These are phyloP conservation scores for Paracanthobrama guichenoti DNA, from an alignment of 2,113 vertebrate species.

Conservation along the genomic window DNA sequence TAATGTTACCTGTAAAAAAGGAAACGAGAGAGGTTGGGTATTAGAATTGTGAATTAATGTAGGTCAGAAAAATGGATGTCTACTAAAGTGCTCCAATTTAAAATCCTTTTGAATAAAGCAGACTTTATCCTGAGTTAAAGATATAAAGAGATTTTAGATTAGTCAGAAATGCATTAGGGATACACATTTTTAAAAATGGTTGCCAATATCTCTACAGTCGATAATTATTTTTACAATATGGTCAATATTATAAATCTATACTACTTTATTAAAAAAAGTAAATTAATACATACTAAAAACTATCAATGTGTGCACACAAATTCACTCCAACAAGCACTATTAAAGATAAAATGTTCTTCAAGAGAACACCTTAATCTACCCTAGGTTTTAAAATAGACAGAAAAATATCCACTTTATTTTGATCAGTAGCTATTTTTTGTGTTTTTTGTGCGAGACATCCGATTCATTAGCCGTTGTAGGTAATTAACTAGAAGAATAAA, in stretches of 20 bases:
- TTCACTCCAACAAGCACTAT: neutral
- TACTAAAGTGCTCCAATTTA: slow-evolving; percentile 22
- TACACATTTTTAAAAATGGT: neutral
- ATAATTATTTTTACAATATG: neutral
- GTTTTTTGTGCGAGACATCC: too few relatives aligned
- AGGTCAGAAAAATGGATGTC: neutral
- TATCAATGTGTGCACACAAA: neutral
- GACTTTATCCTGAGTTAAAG: slow-evolving; percentile 6
- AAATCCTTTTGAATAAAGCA: neutral
- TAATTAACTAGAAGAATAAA: too few relatives aligned
- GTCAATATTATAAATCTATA: slow-evolving; percentile 1
- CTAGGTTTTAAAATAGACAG: neutral
- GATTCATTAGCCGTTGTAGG: too few relatives aligned
- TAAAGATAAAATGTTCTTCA: neutral
- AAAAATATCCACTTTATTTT: too few relatives aligned
- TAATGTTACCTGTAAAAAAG: slow-evolving; percentile 83
- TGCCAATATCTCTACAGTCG: neutral
- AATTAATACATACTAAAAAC: neutral
- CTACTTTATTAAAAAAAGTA: neutral
- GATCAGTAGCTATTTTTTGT: too few relatives aligned
- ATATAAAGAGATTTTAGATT: slow-evolving; percentile 12
- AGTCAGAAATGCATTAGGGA: neutral
- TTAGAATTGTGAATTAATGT: neutral
- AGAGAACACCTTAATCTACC: neutral
- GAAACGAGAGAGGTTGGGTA: neutral